Base-by-base conservation (phyloP, 2,888 invertebrate species). In the Nomada lathburiana region DNA sequence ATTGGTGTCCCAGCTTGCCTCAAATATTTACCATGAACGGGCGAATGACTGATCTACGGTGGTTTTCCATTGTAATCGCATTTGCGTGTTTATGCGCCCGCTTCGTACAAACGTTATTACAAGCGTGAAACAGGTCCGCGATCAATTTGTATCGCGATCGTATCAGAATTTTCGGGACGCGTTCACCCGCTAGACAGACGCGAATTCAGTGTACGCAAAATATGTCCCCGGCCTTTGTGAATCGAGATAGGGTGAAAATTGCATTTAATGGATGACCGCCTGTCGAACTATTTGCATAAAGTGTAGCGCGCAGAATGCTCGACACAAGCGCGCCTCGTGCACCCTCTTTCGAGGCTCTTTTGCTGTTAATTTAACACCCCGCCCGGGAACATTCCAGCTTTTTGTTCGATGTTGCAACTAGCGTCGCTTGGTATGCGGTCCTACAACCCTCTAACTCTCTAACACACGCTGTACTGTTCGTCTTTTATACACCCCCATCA, bases 271-370 rank as follows among this genome's bases (percentile, higher is more conserved):
- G 87, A 88, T 86, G 81, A 80, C 73, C 86, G 87, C 57, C 83
- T 83, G 76, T 86, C 83, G 78, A 88, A 88, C 86, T 88, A 88
- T 88, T 88, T 86, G 86, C 87, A 83, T 85, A 86, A 80, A 81
- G 76, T 80, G 73, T 70, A 74, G 62, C 62, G 63, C 26, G 11
- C 70, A 64, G 73, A 72, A 82, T 80, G 77, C 73, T 26, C 70
- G 71, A 75, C 74, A 75, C 59, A 73, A 42, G 23, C 53, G 52
- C 62, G 53, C 53, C 44, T 50, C 50, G 53, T 68, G 29, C 42
- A 63, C 52, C 42, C 57, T 26, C 71, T 80, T 83, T 59, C 63
- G 36, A 16, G 13, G 47, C 53, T 23, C 70, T 80, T 83, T 57
- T 62, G 23, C 60, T 18, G 57, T 69, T 87, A 87, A 87, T 87